Conservation (phyloP, 1,140 invertebrate genomes). For the Rhopalosiphum maidis region DNA sequence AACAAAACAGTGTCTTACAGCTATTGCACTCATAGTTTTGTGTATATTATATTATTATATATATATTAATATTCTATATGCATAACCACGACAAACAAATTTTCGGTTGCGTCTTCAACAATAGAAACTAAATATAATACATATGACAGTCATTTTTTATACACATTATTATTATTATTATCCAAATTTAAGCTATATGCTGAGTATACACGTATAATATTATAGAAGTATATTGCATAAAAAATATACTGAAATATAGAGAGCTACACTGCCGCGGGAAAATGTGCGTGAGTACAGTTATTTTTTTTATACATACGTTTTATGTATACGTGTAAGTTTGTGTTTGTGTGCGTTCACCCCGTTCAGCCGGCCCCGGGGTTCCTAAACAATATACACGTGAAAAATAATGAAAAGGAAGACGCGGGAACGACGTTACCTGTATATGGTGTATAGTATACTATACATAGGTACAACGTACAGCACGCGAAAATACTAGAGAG, state of each 20-base stretch:
- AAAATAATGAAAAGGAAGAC: slow-evolving; percentile 47
- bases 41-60: neutral
- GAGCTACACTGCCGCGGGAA: neutral
- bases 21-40: neutral
- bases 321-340: neutral
- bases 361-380: slow-evolving; percentile 38
- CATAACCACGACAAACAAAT: neutral
- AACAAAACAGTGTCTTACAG: neutral
- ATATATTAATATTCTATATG: too few species aligned
- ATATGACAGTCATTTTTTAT: neutral
- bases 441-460: neutral
- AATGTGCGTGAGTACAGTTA: neutral
- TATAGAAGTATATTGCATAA: neutral
- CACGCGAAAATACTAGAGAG: neutral
- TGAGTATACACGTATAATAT: neutral
- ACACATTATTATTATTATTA: neutral
- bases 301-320: neutral
- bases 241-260: neutral
- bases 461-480: slow-evolving; percentile 1
- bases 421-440: slow-evolving; percentile 21
- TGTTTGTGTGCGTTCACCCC: neutral
- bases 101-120: neutral
- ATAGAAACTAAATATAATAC: neutral
- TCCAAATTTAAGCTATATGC: neutral
- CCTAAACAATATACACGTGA: slow-evolving; percentile 29